Evolutionary conservation across 2,797 vertebrate species (phyloP).

Genomic region (Premnoplex brunnescens): DNA sequence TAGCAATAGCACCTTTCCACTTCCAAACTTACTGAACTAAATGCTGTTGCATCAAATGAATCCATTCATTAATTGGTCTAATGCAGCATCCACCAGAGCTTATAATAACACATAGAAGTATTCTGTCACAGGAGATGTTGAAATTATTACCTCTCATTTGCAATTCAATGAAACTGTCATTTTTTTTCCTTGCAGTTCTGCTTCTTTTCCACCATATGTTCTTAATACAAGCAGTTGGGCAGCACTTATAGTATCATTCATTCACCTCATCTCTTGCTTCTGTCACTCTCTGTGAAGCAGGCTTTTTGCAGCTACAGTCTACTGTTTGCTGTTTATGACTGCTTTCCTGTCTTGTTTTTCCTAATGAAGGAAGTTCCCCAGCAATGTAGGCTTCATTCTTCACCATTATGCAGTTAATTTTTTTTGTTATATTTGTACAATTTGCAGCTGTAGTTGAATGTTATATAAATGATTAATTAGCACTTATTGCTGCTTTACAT

Average conservation of each 20-base stretch:
- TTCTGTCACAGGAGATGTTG: neutral
- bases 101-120: neutral
- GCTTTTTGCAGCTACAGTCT: neutral
- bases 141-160: constrained; percentile 27
- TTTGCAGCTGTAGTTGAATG: neutral
- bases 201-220: constrained; percentile 4
- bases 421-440: neutral
- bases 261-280: neutral
- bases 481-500: constrained; percentile 12
- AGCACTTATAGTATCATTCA: neutral
- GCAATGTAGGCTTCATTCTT: neutral
- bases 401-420: neutral
- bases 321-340: neutral
- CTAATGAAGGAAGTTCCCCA: neutral
- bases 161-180: neutral
- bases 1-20: neutral
- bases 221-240: neutral
- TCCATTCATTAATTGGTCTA: neutral
- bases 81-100: neutral
- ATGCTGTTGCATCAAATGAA: neutral
- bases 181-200: neutral
- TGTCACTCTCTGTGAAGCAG: neutral
- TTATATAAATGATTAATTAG: constrained; percentile 31
- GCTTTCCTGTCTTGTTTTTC: neutral
- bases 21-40: neutral